These are phyloP conservation scores for Drosophila mercatorum DNA, from an alignment of 2,888 invertebrate genomes.

Conservation along the genomic window DNA sequence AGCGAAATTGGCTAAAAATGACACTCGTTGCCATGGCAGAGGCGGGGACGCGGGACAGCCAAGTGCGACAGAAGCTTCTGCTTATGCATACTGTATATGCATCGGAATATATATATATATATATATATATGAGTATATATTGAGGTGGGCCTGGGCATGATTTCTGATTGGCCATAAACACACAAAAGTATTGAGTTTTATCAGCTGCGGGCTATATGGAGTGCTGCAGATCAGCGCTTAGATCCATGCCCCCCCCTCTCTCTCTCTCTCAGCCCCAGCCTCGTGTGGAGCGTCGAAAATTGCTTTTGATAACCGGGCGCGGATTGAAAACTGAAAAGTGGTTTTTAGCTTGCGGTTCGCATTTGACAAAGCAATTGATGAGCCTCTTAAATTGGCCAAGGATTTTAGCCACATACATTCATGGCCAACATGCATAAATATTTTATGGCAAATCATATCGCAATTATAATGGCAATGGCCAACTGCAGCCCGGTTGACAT, in stretches of 20 bases:
- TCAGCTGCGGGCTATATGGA: conserved; percentile 78
- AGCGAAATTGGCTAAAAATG: conserved; percentile 77
- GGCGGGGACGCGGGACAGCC: background rate
- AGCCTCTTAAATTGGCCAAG: conserved; percentile 60
- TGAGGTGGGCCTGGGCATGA: conserved; percentile 77
- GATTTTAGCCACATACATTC: conserved; percentile 40
- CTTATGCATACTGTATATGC: conserved; percentile 59
- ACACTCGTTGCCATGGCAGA: conserved; percentile 62
- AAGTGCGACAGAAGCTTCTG: conserved; percentile 52
- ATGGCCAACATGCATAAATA: conserved; percentile 36
- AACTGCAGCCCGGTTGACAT: conserved; percentile 27
- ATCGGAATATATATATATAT: background rate
- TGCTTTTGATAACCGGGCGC: conserved; percentile 75
- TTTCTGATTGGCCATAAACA: conserved; percentile 79
- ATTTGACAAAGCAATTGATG: conserved; percentile 78
- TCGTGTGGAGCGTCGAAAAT: conserved; percentile 48
- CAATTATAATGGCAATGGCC: conserved; percentile 48
- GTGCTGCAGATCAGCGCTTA: conserved; percentile 15
- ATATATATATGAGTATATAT: conserved; percentile 14
- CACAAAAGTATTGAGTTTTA: conserved; percentile 80
- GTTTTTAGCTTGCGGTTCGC: conserved; percentile 69
- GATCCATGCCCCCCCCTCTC: background rate
- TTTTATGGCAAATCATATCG: conserved; percentile 46
- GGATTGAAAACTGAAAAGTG: conserved; percentile 71
- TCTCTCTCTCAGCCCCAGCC: background rate